These are phyloP conservation scores for Ciconia boyciana DNA, from an alignment of 2,113 vertebrate genomes.

Conservation along the genomic window DNA sequence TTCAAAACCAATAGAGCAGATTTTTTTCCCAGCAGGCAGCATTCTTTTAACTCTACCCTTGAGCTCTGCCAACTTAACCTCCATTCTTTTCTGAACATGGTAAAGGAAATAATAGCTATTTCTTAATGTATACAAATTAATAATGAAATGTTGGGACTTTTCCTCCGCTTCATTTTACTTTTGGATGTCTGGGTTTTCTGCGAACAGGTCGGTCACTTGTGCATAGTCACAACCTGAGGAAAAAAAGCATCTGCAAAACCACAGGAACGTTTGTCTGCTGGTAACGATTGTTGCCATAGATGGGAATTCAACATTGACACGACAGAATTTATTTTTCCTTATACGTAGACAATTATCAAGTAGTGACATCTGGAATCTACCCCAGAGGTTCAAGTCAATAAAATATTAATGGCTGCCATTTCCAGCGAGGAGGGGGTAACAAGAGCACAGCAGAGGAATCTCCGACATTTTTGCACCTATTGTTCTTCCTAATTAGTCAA, in stretches of 20 bases:
- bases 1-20: not conserved
- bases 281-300: not conserved
- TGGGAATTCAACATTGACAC: not conserved
- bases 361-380: constrained; percentile 47
- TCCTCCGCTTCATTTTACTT: not conserved
- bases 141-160: not conserved
- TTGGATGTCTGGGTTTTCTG: not conserved
- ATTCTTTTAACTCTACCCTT: not conserved
- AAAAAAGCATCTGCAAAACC: not conserved
- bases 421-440: not conserved
- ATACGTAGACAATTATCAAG: constrained; percentile 7
- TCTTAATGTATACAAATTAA: not conserved
- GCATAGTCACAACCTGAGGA: not conserved
- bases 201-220: fast-evolving
- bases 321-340: constrained; percentile 2
- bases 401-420: constrained; percentile 58
- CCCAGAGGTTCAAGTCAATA: constrained; percentile 42
- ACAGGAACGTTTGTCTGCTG: not conserved
- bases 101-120: not conserved
- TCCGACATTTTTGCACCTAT: not conserved
- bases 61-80: not conserved
- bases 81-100: not conserved
- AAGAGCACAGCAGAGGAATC: not conserved
- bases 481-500: not conserved
- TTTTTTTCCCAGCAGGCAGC: not conserved